These are phyloP conservation scores for Aspidapion aeneum DNA, from an alignment of 2,888 invertebrate species.

Conservation along the genomic window DNA sequence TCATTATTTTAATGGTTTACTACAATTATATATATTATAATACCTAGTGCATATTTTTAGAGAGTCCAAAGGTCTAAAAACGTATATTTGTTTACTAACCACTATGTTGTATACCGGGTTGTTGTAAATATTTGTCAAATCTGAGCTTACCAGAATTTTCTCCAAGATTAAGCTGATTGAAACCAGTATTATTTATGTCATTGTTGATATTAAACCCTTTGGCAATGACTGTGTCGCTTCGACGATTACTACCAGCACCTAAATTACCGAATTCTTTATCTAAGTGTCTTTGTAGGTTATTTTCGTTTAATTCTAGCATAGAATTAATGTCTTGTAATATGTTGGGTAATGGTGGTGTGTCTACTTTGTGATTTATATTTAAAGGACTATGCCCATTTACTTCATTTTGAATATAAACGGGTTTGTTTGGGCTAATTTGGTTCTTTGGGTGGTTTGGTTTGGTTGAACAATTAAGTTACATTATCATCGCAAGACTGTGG, in stretches of 20 bases:
- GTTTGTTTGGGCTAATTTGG: conserved; percentile 43
- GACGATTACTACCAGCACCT: conserved; percentile 34
- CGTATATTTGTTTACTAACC: too few relatives aligned
- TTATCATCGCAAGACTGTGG: conserved; percentile 37
- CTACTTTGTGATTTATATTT: too few relatives aligned
- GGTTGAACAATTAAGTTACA: conserved; percentile 41
- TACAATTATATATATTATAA: too few relatives aligned
- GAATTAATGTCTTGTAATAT: conserved; percentile 15
- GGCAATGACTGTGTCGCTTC: conserved; percentile 32
- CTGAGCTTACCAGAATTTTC: conserved; percentile 42
- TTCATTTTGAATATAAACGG: conserved; percentile 41
- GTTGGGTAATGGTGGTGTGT: neutral
- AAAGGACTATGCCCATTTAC: conserved; percentile 13
- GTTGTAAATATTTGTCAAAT: conserved; percentile 58
- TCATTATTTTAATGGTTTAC: too few relatives aligned
- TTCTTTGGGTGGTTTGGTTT: conserved; percentile 42
- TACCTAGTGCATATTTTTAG: too few relatives aligned
- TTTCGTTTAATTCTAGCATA: conserved; percentile 22
- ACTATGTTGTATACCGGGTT: too few relatives aligned
- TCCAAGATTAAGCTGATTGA: conserved; percentile 47
- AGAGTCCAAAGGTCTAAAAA: too few relatives aligned
- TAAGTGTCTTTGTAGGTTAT: conserved; percentile 39
- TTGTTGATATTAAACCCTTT: conserved; percentile 34
- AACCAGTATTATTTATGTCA: conserved; percentile 11
- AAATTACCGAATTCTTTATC: conserved; percentile 43